These are phyloP conservation scores for Rotaria magnacalcarata DNA, from an alignment of 2,888 invertebrate species.

Conservation along the genomic window DNA sequence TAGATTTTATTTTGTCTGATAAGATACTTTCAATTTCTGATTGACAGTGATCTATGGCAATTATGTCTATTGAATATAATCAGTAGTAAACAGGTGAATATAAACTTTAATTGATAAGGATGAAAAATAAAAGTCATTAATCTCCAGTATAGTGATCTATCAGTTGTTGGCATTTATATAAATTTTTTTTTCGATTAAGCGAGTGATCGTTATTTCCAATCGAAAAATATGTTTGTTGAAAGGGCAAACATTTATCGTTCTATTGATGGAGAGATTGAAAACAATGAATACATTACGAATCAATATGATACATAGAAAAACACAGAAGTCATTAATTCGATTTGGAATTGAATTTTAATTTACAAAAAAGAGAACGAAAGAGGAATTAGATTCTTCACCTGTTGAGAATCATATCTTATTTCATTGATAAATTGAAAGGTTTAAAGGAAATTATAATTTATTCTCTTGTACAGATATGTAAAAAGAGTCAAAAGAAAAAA, in stretches of 20 bases:
- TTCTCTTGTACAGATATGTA: neutral
- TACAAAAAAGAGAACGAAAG: too few species aligned
- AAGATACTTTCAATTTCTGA: neutral
- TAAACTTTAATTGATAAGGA: neutral
- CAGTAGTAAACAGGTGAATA: neutral
- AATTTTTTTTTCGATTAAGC: neutral
- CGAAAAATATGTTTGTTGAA: neutral
- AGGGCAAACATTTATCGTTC: neutral
- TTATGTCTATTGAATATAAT: neutral
- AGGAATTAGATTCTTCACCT: neutral
- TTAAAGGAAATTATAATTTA: neutral
- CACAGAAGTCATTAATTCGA: too few species aligned
- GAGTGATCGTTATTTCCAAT: neutral
- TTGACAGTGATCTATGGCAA: neutral
- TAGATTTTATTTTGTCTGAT: neutral
- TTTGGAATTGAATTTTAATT: too few species aligned
- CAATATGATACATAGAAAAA: too few species aligned
- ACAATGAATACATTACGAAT: neutral
- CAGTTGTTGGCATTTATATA: neutral
- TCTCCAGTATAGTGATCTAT: neutral
- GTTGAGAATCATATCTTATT: neutral
- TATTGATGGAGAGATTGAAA: neutral
- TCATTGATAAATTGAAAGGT: neutral
- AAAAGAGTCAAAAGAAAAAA: neutral
- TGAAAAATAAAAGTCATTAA: neutral